Base-by-base conservation (phyloP, 2,888 invertebrate genomes). In the Troglohyphantes excavatus region DNA sequence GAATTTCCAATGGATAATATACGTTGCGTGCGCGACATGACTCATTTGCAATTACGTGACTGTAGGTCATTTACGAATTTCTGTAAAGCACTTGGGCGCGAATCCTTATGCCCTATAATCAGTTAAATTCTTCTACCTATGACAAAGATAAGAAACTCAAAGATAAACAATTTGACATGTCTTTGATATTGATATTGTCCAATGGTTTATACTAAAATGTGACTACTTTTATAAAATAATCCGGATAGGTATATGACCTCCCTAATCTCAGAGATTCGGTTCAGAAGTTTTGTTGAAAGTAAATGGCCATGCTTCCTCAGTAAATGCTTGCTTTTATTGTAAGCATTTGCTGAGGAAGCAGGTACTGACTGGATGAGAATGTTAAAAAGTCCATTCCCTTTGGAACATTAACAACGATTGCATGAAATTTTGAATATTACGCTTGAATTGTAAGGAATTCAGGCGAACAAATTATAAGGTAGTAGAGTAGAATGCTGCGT, bases 281-380 rank as follows among this genome's bases (percentile, higher is more conserved):
- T 73, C 65, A 75, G 67, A 75, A 67, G 75, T 43, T 84, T 75
- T 84, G 61, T 17, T 27, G 65, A 84, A 67, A 63, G 59, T 63
- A 84, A 84, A 84, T 84, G 65, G 53, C 61, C 59, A 59, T 59
- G 70, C 72, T 82, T 82, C 70, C 82, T 82, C 70, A 21, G 61
- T 39, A 59, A 61, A 72, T 72, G 61, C 68, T 53, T 53, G 53
- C 53, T 53, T 53, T 53, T 53, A 53, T n/a, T 17, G n/a, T 17
- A 53, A 17, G 9, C 5, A 5, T 17, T 53, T 53, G 13, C 59
- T 21, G 29, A 70, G 39, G 27, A 70, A 70, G 39, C 21, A 82
- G 17, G 72, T 26, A 19, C 53, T 27, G 72, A 82, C 82, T 72
- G 59, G n/a, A 6, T 23, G 23, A 72, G 82, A 82, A 82, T 82